Base-by-base conservation (phyloP, 1,140 invertebrate species). In the Bombus impatiens region DNA sequence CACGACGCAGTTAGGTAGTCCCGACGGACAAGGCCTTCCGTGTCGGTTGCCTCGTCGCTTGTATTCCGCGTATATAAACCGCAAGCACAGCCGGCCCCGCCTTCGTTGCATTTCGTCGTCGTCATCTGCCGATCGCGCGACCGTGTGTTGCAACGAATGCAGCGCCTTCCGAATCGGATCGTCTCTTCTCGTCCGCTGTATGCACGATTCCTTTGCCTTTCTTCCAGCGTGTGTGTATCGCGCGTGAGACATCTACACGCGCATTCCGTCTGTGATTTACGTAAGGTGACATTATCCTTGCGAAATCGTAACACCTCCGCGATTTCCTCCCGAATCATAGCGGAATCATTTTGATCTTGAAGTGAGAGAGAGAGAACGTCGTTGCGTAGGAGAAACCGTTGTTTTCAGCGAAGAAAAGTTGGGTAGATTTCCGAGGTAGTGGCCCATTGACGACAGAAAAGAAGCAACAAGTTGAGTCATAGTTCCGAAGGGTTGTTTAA, bases 251-350 rank as follows among this genome's bases (percentile, higher is more conserved):
- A 91, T 82, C 91, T 88, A 28, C 89, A 88, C 85, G 83, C 89
- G 89, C 89, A 92, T 93, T 93, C 90, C 86, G 84, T 70, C 74
- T 44, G 59, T 62, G 78, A 47, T 87, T 93, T 93, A 92, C 90
- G 90, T 89, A 92, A 93, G 88, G 76, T 72, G 80, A 87, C 90
- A 83, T 92, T 93, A 92, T 92, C 86, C 71, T 86, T 76, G 88
- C 88, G 88, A 91, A 90, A 92, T 82, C 84, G 84, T 57, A 75
- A 74, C 84, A 86, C 84, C 70, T 82, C 62, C 70, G 40, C 78
- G 57, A 35, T 75, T 18, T 22, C n/a, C 59, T 72, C 57, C 47
- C 9, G 3, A 35, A 57, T 37, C n/a, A 22, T 68, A n/a, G 78
- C 84, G 79, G 59, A 82, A 82, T 62, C 32, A 4, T 59, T 74